Evolutionary conservation across 2,888 invertebrate genomes (phyloP).

Genomic region (Galerucella calmariensis): DNA sequence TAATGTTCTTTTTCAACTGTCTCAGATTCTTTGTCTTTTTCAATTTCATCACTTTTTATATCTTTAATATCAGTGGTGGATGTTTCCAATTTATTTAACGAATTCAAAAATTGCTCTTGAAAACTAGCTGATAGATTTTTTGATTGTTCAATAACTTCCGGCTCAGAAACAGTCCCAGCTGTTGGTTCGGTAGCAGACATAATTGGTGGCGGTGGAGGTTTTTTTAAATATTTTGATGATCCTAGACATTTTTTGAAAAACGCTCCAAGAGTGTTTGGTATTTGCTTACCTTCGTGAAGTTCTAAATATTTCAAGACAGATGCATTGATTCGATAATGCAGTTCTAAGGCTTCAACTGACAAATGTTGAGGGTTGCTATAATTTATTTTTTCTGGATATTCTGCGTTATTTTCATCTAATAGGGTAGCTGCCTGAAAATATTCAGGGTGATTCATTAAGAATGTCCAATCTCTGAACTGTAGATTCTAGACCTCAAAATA

Average conservation of each 20-base stretch:
- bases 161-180: no score
- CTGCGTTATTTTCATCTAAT: constrained; percentile 82
- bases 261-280: constrained; percentile 71
- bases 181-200: constrained; percentile 50
- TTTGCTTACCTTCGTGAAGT: constrained; percentile 77
- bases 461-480: no score
- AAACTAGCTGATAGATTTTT: constrained; percentile 42
- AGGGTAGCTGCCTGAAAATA: constrained; percentile 74
- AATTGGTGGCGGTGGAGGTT: constrained; percentile 28
- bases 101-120: constrained; percentile 49
- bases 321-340: constrained; percentile 86
- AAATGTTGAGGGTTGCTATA: constrained; percentile 85
- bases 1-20: not conserved
- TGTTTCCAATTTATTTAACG: constrained; percentile 38
- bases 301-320: constrained; percentile 89
- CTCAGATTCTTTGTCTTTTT: constrained; percentile 22
- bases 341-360: constrained; percentile 89
- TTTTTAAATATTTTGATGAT: constrained; percentile 42
- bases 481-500: no score
- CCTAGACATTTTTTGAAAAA: constrained; percentile 70
- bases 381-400: constrained; percentile 87
- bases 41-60: not conserved
- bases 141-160: not conserved
- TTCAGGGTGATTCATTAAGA: no score
- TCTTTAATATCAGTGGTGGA: constrained; percentile 5